These are phyloP conservation scores for Poecile montanus DNA, from an alignment of 2,797 vertebrate species.

Conservation along the genomic window DNA sequence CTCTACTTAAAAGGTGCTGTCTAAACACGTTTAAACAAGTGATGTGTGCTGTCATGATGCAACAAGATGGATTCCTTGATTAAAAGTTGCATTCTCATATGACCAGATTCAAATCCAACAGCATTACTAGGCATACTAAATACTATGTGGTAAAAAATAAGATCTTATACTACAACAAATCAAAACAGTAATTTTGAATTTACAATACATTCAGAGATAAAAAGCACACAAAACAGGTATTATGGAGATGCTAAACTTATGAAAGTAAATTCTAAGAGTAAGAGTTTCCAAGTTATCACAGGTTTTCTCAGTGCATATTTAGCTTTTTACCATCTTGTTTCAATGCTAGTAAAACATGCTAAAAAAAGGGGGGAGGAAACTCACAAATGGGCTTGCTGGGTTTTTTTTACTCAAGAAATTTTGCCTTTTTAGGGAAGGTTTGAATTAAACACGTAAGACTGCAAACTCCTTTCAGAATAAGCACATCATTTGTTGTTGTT, in stretches of 20 bases:
- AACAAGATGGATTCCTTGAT: not conserved
- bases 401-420: not conserved
- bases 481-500: not conserved
- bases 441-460: not conserved
- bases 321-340: not conserved
- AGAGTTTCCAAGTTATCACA: not conserved
- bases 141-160: not conserved
- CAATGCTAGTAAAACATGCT: not conserved
- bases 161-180: not conserved
- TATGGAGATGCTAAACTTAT: not conserved
- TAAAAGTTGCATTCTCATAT: not conserved
- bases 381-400: not conserved
- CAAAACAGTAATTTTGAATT: not conserved
- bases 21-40: not conserved
- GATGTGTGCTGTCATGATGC: not conserved
- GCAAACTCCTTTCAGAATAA: not conserved
- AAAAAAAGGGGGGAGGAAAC: rapidly evolving
- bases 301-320: not conserved
- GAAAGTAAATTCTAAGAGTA: not conserved
- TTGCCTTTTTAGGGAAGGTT: not conserved
- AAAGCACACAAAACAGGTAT: not conserved
- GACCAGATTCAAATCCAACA: not conserved
- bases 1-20: not conserved
- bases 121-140: not conserved
- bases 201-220: not conserved